Evolutionary conservation across 2,888 invertebrate species (phyloP), one percentile per base, ranked within the genome.

Genomic region (Drosophila percnosoma): DNA sequence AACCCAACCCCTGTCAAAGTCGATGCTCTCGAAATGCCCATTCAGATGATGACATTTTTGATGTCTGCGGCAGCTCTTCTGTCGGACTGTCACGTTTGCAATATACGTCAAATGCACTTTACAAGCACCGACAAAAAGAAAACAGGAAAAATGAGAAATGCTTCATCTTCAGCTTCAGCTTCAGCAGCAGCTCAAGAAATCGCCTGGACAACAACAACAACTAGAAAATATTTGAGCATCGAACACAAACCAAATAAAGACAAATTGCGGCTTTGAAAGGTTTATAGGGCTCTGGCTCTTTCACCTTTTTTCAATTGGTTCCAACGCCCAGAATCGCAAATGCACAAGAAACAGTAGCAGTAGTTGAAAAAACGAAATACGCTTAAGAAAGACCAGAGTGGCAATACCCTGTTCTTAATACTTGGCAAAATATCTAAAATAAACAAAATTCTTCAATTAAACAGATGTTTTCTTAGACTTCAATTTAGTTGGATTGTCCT

Each of bases 201-300:
- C 18, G 34, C 33, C 33, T 27, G 27, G 52, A 29, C 42, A 68
- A 27, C 65, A 80, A 38, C 36, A 29, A 5, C 4, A 42, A 15
- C 57, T 15, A 34, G 59, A 75, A 89, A 87, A 89, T 89, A 89
- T 87, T 90, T 81, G 61, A 81, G 77, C 89, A 72, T 82, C 73
- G 78, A 75, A 88, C 87, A 92, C 91, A 91, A 91, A 91, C 80
- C 91, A 91, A 91, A 91, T 91, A 91, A 91, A 92, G 91, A 91
- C 85, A 91, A 92, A 91, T 90, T 90, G 91, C 81, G 78, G 79
- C 73, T 87, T 80, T 90, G 87, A 90, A 82, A 82, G 91, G 90
- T 90, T 87, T 87, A 90, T 90, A 67, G 54, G 40, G 49, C 49
- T 71, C 24, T n/a, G 24, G 40, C 6, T 42, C 13, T 4, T 49